These are phyloP conservation scores for Dendroctonus ponderosae DNA, from an alignment of 1,140 invertebrate species.

Conservation along the genomic window DNA sequence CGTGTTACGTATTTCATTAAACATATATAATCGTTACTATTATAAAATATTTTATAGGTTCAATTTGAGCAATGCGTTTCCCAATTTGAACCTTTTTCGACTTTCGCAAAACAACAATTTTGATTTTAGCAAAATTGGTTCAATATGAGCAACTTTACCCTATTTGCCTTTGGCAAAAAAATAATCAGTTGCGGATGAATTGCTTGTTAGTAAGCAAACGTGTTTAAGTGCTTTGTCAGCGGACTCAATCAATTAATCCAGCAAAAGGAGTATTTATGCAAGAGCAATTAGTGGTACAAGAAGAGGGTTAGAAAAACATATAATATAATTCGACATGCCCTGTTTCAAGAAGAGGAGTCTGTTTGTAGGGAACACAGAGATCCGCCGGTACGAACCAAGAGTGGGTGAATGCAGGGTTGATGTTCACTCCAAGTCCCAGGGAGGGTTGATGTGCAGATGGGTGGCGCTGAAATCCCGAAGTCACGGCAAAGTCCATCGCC, in stretches of 20 bases:
- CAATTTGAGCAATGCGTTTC: too few species aligned
- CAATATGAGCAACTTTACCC: too few species aligned
- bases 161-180: too few species aligned
- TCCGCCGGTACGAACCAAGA: conserved; percentile 91
- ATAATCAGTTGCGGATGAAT: too few species aligned
- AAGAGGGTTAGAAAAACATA: conserved; percentile 24
- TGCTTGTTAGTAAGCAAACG: too few species aligned
- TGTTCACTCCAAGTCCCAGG: conserved; percentile 61
- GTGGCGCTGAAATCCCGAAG: conserved; percentile 69
- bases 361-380: conserved; percentile 82
- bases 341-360: conserved; percentile 82
- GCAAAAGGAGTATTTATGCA: not conserved
- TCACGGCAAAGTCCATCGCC: conserved; percentile 83
- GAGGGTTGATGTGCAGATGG: conserved; percentile 68
- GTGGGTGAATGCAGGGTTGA: conserved; percentile 73
- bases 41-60: too few species aligned
- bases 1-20: too few species aligned
- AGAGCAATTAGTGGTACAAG: not conserved
- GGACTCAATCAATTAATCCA: not conserved
- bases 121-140: too few species aligned
- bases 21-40: too few species aligned
- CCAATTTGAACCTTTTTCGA: too few species aligned
- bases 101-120: too few species aligned
- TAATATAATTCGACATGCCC: conserved; percentile 71
- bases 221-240: too few species aligned